Conservation (phyloP, 1,140 invertebrate genomes). For the Colletes latitarsis region DNA sequence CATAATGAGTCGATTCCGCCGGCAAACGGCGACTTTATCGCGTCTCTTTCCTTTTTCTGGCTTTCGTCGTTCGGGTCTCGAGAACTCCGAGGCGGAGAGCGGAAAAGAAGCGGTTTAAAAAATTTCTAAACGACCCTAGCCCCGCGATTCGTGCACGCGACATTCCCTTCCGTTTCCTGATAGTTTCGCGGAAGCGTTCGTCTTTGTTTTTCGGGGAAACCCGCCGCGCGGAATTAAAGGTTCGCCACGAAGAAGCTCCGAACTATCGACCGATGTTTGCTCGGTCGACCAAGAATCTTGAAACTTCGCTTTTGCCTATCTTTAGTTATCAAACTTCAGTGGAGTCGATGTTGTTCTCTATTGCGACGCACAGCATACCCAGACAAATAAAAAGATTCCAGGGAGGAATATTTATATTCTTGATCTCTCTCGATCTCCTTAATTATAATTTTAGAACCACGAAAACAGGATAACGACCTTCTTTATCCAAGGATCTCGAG, state of each 20-base stretch:
- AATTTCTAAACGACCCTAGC: not conserved
- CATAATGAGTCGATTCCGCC: conserved; percentile 41
- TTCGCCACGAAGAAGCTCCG: no score
- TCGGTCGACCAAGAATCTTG: not conserved
- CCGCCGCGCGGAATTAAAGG: not conserved
- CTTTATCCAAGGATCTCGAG: no score
- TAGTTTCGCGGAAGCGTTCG: not conserved
- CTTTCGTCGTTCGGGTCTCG: not conserved
- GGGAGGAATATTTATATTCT: no score
- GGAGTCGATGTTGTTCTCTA: not conserved
- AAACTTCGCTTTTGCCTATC: not conserved
- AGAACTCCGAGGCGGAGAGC: not conserved
- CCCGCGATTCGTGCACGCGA: not conserved
- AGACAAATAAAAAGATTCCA: no score
- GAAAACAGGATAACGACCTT: no score
- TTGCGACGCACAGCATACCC: no score
- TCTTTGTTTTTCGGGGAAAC: not conserved
- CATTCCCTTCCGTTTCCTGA: not conserved
- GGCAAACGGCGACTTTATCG: conserved; percentile 3
- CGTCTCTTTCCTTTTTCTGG: conserved; percentile 11
- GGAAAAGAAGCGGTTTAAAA: not conserved
- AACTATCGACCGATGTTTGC: not conserved
- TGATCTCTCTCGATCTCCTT: no score
- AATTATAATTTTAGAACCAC: not conserved
- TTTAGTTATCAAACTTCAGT: not conserved